Evolutionary conservation across 2,888 invertebrate species (phyloP).

Genomic region (Microctonus brassicae): DNA sequence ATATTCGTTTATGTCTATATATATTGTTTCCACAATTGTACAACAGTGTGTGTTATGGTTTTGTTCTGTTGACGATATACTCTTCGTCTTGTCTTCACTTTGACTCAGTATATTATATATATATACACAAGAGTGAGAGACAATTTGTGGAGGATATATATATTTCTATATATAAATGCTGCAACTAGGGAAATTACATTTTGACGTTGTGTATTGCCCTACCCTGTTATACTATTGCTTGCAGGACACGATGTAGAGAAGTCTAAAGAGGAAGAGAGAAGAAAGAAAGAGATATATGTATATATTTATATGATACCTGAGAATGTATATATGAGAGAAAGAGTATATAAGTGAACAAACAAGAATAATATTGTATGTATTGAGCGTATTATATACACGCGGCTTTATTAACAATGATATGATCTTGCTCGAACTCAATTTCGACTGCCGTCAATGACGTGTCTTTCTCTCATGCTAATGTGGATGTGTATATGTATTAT

Average conservation of each 20-base stretch:
- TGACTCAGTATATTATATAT: neutral
- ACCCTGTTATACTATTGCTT: no score
- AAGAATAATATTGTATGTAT: no score
- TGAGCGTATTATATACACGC: slow-evolving; percentile 3
- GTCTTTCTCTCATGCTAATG: neutral
- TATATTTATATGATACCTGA: no score
- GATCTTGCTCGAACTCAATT: slow-evolving; percentile 33
- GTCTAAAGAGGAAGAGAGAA: neutral
- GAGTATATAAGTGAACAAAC: no score
- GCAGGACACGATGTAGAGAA: neutral
- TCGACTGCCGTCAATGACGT: slow-evolving; percentile 27
- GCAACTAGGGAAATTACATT: slow-evolving; percentile 46
- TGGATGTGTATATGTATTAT: no score
- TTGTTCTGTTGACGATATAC: neutral
- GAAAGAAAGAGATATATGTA: neutral
- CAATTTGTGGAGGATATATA: slow-evolving; percentile 12
- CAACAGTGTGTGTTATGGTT: slow-evolving; percentile 6
- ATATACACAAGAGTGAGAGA: slow-evolving; percentile 5
- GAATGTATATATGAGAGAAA: neutral
- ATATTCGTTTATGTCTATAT: no score
- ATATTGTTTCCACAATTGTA: no score
- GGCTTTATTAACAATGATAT: slow-evolving; percentile 37
- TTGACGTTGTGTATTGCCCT: slow-evolving; percentile 16
- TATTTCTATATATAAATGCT: slow-evolving; percentile 17
- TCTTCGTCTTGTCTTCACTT: slow-evolving; percentile 7